Evolutionary conservation across 2,113 vertebrate genomes (phyloP).

Genomic region (Passerina amoena): DNA sequence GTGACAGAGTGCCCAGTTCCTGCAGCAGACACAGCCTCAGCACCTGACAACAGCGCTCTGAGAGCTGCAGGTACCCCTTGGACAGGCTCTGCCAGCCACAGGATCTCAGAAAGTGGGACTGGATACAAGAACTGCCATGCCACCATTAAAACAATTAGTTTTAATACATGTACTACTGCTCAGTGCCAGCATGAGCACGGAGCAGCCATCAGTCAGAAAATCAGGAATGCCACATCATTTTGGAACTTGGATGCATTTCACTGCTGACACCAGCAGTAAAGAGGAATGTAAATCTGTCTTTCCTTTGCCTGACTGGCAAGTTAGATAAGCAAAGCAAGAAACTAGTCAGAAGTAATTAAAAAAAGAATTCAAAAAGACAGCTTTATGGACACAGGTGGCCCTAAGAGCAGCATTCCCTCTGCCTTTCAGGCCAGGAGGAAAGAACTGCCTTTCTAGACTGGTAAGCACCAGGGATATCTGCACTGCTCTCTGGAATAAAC

Average conservation of each 20-base stretch:
- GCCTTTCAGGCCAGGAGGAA: neutral
- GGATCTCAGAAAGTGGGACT: neutral
- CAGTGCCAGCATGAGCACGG: neutral
- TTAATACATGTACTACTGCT: neutral
- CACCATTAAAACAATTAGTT: neutral
- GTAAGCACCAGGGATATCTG: neutral
- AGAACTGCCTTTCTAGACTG: neutral
- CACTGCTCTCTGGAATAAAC: neutral
- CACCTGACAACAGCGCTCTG: neutral
- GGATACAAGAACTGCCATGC: neutral
- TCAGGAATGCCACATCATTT: neutral
- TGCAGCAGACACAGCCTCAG: neutral
- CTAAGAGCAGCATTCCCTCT: neutral
- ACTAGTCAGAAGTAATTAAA: neutral
- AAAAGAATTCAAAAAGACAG: neutral
- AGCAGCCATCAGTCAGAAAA: neutral
- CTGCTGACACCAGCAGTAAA: neutral
- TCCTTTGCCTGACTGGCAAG: neutral
- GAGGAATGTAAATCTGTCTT: neutral
- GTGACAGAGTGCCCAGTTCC: rapidly evolving
- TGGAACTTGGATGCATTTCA: neutral
- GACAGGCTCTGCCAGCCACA: neutral
- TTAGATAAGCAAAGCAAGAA: neutral
- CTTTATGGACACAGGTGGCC: neutral
- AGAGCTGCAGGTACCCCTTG: neutral